phyloP scores from a whole-genome alignment of 2,113 vertebrate genomes.

The Phylloscopus trochiloides region DNA sequence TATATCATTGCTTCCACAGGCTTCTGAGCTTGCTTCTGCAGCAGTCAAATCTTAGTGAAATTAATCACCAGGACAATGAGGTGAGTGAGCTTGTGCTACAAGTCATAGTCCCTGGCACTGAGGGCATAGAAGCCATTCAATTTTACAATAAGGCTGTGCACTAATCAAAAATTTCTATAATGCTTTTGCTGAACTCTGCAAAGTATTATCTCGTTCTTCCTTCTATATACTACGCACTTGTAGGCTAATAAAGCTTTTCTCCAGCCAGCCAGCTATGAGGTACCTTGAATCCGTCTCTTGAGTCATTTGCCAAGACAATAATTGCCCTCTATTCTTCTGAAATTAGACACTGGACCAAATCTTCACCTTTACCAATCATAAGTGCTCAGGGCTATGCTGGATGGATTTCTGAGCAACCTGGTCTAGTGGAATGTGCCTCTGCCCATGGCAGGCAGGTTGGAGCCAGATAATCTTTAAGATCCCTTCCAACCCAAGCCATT shows the following conservation, averaged over 20 bases:
- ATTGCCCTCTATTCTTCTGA: not conserved
- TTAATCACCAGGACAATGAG: constrained; percentile 91
- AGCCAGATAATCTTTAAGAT: not conserved
- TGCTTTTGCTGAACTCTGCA: not conserved
- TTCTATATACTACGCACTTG: fast-evolving
- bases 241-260: not conserved
- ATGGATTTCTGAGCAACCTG: not conserved
- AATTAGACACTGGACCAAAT: not conserved
- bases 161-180: not conserved
- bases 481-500: not conserved
- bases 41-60: constrained; percentile 82
- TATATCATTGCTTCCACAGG: constrained; percentile 65
- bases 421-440: not conserved
- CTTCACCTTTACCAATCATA: not conserved
- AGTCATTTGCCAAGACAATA: not conserved
- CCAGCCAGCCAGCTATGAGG: not conserved
- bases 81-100: constrained; percentile 64
- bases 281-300: not conserved
- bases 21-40: constrained; percentile 84
- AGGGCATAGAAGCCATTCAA: not conserved
- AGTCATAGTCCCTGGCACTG: not conserved
- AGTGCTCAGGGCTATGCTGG: not conserved
- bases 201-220: not conserved
- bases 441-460: not conserved
- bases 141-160: not conserved